These are phyloP conservation scores for Rhinichthys klamathensis DNA, from an alignment of 2,113 vertebrate genomes.

Conservation along the genomic window DNA sequence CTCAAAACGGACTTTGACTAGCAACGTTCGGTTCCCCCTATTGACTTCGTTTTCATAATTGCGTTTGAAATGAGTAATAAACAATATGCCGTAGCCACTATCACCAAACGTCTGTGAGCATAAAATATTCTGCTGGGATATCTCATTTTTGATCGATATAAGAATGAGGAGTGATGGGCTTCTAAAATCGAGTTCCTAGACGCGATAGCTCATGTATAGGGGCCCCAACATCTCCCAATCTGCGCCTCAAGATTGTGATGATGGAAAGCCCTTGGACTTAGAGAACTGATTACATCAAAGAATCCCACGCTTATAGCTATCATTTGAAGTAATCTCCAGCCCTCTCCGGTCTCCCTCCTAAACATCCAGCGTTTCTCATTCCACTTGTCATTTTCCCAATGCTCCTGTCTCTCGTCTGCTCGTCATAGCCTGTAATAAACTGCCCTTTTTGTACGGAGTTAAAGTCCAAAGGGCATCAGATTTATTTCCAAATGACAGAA, in stretches of 20 bases:
- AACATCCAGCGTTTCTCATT: slow-evolving; percentile 71
- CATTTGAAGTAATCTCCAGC: slow-evolving; percentile 74
- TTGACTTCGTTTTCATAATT: slow-evolving; percentile 24
- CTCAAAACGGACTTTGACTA: slow-evolving; percentile 32
- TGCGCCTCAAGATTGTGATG: slow-evolving; percentile 69
- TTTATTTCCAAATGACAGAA: slow-evolving; percentile 77
- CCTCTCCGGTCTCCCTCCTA: slow-evolving; percentile 71
- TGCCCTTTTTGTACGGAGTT: slow-evolving; percentile 68
- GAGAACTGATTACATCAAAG: slow-evolving; percentile 69
- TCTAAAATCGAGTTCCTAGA: slow-evolving; percentile 67
- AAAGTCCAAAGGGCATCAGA: slow-evolving; percentile 78
- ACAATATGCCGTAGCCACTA: slow-evolving; percentile 41
- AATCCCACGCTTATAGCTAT: slow-evolving; percentile 73
- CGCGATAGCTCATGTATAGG: slow-evolving; percentile 62
- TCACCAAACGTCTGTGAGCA: slow-evolving; percentile 53
- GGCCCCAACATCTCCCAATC: slow-evolving; percentile 70
- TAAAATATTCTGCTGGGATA: slow-evolving; percentile 66
- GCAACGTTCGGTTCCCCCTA: slow-evolving; percentile 38
- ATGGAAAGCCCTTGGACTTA: slow-evolving; percentile 72
- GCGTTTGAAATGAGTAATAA: slow-evolving; percentile 14
- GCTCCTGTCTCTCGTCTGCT: slow-evolving; percentile 75
- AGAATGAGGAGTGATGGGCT: slow-evolving; percentile 64
- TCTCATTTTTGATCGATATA: slow-evolving; percentile 70
- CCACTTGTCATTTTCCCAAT: slow-evolving; percentile 71
- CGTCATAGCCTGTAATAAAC: slow-evolving; percentile 83